A percentile compares a stretch with the other conserved stretches of the same genome.
These are phyloP conservation scores for Gorsachius goisagi DNA, from an alignment of 2,113 vertebrate genomes.

Conservation along the genomic window DNA sequence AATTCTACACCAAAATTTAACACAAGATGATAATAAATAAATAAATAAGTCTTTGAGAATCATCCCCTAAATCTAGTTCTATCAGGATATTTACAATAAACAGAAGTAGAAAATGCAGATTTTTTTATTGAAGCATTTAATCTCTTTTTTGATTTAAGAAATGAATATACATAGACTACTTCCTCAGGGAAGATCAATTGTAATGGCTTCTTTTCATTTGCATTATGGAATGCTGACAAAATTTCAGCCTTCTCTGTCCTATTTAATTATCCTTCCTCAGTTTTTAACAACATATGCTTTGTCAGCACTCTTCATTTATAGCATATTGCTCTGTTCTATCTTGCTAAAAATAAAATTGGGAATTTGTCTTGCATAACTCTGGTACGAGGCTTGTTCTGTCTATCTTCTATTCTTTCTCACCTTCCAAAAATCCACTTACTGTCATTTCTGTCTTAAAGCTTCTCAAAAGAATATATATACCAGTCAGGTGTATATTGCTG, in stretches of 20 bases:
- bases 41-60: neutral
- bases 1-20: neutral
- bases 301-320: slow-evolving; percentile 46
- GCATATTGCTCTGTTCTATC: neutral
- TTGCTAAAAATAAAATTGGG: slow-evolving; percentile 30
- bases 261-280: slow-evolving; percentile 16
- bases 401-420: neutral
- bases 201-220: slow-evolving; percentile 24
- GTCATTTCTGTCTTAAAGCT: neutral
- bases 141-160: neutral
- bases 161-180: neutral
- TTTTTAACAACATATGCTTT: slow-evolving; percentile 15
- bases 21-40: neutral
- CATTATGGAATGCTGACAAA: slow-evolving; percentile 32
- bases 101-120: neutral
- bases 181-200: neutral
- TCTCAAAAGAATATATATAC: neutral
- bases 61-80: neutral
- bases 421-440: slow-evolving; percentile 1
- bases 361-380: neutral
- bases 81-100: neutral
- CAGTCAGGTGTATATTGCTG: neutral
- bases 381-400: neutral
- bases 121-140: neutral
- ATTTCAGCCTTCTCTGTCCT: neutral